A percentile compares a stretch with the other conserved stretches of the same genome.
Evolutionary conservation across 1,140 invertebrate genomes (phyloP).

Genomic region (Linepithema humile): DNA sequence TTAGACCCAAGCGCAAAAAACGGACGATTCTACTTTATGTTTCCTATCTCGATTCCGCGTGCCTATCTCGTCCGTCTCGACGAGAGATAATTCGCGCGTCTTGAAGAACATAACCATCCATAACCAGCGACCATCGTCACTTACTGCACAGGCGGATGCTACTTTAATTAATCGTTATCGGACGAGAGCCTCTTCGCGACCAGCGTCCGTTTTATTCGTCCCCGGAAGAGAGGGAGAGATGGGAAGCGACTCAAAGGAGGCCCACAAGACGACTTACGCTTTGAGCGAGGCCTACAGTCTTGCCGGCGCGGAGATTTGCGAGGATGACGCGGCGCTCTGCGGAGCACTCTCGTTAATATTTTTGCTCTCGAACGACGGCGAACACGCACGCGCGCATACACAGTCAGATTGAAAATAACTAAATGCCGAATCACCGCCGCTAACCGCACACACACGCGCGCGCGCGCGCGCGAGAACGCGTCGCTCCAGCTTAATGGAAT

Average conservation of each 20-base stretch:
- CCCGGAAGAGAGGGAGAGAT: conserved; percentile 42
- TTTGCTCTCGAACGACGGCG: conserved; percentile 45
- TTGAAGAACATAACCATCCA: neutral
- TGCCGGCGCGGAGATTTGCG: conserved; percentile 58
- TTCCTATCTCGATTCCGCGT: neutral
- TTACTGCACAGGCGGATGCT: conserved; percentile 6
- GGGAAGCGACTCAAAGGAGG: conserved; percentile 12
- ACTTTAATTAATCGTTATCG: conserved; percentile 72
- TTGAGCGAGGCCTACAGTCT: conserved; percentile 57
- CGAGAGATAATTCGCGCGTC: conserved; percentile 21
- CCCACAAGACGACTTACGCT: conserved; percentile 56
- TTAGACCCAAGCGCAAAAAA: neutral
- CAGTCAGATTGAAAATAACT: conserved; percentile 62
- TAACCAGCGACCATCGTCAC: neutral
- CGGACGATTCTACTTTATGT: neutral
- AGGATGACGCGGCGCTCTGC: conserved; percentile 62
- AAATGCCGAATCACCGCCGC: conserved; percentile 58
- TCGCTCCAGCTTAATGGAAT: conserved; percentile 42
- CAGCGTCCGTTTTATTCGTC: conserved; percentile 64
- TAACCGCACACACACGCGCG: conserved; percentile 44
- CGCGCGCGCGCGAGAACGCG: neutral
- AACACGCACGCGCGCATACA: conserved; percentile 6
- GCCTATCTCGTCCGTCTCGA: neutral
- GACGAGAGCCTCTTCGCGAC: conserved; percentile 62
- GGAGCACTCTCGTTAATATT: conserved; percentile 67